Base-by-base conservation (phyloP, 2,888 invertebrate species). In the Dryadula phaetusa region DNA sequence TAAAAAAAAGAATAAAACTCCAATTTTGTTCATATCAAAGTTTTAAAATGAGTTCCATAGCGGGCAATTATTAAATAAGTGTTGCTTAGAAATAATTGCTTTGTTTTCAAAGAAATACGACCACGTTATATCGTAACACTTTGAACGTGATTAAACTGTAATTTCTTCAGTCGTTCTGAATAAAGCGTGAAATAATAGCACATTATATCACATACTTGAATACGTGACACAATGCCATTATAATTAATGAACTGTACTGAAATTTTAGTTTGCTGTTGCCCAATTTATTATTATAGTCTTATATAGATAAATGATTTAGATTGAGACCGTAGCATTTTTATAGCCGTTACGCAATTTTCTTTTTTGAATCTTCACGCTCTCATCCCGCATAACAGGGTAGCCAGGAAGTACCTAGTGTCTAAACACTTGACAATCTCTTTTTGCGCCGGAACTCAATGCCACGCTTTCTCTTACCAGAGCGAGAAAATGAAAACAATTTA, bases 81-180 rank as follows among this genome's bases (percentile, higher is more conserved):
- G n/a, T 14, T 56, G 6, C 10, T 10, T 14, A 14, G 22, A 56
- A 56, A n/a, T 37, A 20, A 40, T 22, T 56, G 34, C n/a, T 56
- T n/a, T 37, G 58, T 63, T 61, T 71, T 63, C 70, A 70, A 32
- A 32, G 42, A 54, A 53, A 28, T 52, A 20, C 3, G 32, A 10
- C 28, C 32, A 32, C 28, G 28, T 28, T 28, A 28, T 54, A 54
- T 34, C n/a, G n/a, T 56, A 56, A 25, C n/a, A 32, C 37, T 20
- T 34, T 16, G 40, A 25, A 56, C 56, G 56, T 56, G 56, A 56
- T 25, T 22, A 40, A 56, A 25, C 5, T 56, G 56, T 56, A 40
- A 56, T 56, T 56, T 40, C 56, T 40, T 56, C 40, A 40, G 56
- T n/a, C 37, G 16, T 40, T 56, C 25, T 12, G 37, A 56, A 40